These are phyloP conservation scores for Micrasema minimum DNA, from an alignment of 1,140 invertebrate species.

Conservation along the genomic window DNA sequence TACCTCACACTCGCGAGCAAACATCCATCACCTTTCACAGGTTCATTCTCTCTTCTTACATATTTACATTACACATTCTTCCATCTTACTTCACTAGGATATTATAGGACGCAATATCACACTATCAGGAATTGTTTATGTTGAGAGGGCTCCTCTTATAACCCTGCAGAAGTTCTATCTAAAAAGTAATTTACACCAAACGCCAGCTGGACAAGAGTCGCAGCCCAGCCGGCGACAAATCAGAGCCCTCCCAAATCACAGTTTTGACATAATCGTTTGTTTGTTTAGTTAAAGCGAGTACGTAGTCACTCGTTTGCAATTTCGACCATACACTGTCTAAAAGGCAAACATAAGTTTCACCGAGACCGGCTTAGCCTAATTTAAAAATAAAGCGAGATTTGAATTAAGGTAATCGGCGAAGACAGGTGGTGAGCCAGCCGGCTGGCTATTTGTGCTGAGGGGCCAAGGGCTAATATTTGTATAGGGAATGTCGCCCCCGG, in stretches of 20 bases:
- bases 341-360: slow-evolving; percentile 28
- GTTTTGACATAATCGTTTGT: slow-evolving; percentile 52
- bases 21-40: slow-evolving; percentile 46
- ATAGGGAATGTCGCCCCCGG: slow-evolving; percentile 50
- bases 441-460: slow-evolving; percentile 17
- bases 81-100: slow-evolving; percentile 53
- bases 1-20: slow-evolving; percentile 42
- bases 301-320: slow-evolving; percentile 46
- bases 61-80: slow-evolving; percentile 52
- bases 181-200: slow-evolving; percentile 52
- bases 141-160: slow-evolving; percentile 53
- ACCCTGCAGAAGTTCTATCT: slow-evolving; percentile 55
- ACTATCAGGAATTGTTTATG: slow-evolving; percentile 55
- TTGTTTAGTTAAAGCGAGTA: slow-evolving; percentile 53
- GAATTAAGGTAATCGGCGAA: slow-evolving; percentile 16
- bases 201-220: slow-evolving; percentile 42
- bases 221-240: slow-evolving; percentile 51
- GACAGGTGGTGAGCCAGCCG: background rate
- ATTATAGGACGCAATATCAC: slow-evolving; percentile 55
- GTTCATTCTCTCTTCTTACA: slow-evolving; percentile 42
- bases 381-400: slow-evolving; percentile 27
- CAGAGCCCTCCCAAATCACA: slow-evolving; percentile 55
- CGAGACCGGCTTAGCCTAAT: slow-evolving; percentile 35
- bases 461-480: slow-evolving; percentile 49
- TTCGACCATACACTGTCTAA: slow-evolving; percentile 43